phyloP scores from a whole-genome alignment of 2,797 vertebrate genomes.

The Sus cebifrons region DNA sequence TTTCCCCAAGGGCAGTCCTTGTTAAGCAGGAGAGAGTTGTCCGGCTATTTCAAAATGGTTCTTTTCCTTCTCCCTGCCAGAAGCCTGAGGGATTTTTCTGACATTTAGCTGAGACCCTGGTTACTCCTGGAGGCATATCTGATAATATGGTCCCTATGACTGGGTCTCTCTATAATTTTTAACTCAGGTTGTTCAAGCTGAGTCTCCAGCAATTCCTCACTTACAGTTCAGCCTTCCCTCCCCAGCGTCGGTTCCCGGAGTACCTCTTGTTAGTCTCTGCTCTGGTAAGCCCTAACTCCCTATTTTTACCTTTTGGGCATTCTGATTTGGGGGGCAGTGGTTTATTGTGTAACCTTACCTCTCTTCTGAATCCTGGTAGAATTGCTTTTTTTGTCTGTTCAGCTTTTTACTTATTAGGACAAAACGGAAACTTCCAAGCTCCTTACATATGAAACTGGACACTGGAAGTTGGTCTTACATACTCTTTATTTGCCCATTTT shows the following conservation, averaged over 20 bases:
- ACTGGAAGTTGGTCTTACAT: not conserved
- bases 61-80: accelerated
- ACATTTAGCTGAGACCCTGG: not conserved
- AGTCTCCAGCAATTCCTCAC: not conserved
- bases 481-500: not conserved
- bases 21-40: not conserved
- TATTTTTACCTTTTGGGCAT: not conserved
- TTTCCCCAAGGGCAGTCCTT: not conserved
- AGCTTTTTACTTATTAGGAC: not conserved
- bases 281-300: not conserved
- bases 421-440: not conserved
- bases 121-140: not conserved
- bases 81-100: not conserved
- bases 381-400: not conserved
- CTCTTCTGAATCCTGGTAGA: not conserved
- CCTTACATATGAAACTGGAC: not conserved
- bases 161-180: not conserved
- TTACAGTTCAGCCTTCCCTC: not conserved
- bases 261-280: not conserved
- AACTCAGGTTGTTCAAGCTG: not conserved
- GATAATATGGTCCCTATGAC: not conserved
- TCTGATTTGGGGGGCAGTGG: not conserved
- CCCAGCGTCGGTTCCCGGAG: too few species aligned
- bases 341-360: not conserved
- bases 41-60: not conserved